A percentile compares a stretch with the other conserved stretches of the same genome.
Conservation (phyloP, 2,797 vertebrate species). For the Micrastur ruficollis region DNA sequence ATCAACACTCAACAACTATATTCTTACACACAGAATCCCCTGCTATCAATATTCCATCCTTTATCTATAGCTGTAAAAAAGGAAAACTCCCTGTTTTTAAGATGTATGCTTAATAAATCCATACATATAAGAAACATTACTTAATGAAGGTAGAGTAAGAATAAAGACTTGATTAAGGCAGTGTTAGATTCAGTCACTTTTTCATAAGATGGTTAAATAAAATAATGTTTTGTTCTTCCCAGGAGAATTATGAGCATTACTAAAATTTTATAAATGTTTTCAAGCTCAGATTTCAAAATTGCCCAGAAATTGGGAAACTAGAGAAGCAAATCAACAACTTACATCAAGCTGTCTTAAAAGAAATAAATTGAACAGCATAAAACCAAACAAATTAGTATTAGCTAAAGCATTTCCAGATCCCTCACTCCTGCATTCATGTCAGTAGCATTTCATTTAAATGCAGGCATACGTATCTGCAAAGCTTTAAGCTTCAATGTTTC, state of each 20-base stretch:
- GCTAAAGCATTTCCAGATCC: background rate
- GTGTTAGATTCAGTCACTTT: background rate
- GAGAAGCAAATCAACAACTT: background rate
- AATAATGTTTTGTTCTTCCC: background rate
- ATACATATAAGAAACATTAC: background rate
- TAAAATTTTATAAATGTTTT: background rate
- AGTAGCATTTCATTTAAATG: background rate
- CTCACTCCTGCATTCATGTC: background rate
- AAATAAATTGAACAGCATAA: background rate
- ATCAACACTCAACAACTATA: background rate
- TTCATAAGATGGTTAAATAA: background rate
- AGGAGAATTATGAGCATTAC: background rate
- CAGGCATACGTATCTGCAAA: background rate
- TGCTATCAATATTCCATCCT: background rate
- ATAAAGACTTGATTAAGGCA: background rate
- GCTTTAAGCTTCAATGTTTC: background rate
- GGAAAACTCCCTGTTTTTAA: background rate
- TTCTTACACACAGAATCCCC: background rate
- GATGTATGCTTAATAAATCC: background rate
- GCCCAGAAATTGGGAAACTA: background rate
- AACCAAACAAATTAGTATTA: background rate
- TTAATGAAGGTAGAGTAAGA: background rate
- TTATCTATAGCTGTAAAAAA: background rate
- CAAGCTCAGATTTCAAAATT: constrained; percentile 13
- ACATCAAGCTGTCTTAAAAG: background rate